phyloP scores from a whole-genome alignment of 2,888 invertebrate genomes.

The Gastracanthus pulcherrimus region DNA sequence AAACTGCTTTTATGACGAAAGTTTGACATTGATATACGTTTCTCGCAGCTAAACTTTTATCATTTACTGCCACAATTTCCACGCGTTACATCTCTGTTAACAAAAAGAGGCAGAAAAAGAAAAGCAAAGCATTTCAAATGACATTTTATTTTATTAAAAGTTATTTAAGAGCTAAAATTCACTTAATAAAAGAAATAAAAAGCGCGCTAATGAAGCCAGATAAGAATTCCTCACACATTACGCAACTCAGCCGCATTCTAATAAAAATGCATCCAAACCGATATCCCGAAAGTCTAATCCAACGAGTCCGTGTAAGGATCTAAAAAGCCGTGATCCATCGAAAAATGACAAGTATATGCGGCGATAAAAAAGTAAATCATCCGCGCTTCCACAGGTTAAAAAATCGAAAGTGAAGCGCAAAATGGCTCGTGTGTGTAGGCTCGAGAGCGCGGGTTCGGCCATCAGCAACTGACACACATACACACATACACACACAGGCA shows the following conservation, averaged over 20 bases:
- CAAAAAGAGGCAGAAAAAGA: background rate
- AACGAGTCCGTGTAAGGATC: background rate
- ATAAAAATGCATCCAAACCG: background rate
- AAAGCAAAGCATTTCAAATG: background rate
- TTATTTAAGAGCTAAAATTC: background rate
- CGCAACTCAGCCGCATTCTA: background rate
- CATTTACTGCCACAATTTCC: background rate
- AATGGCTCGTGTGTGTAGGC: too few species aligned
- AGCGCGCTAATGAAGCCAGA: background rate
- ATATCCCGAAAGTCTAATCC: background rate
- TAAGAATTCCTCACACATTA: background rate
- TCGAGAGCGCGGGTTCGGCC: too few species aligned
- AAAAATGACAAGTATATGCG: too few species aligned
- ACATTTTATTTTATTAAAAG: conserved; percentile 8
- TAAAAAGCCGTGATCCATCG: too few species aligned
- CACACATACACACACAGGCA: too few species aligned
- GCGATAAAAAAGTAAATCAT: too few species aligned
- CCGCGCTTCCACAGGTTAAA: too few species aligned
- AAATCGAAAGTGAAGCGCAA: too few species aligned
- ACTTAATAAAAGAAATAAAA: background rate
- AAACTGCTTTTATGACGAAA: conserved; percentile 37
- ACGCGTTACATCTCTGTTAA: background rate
- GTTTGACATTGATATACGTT: conserved; percentile 7
- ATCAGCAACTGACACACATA: too few species aligned
- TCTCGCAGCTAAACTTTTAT: conserved; percentile 3